Evolutionary conservation across 2,113 vertebrate species (phyloP), one percentile per base, ranked within the genome.

Genomic region (Podiceps cristatus): DNA sequence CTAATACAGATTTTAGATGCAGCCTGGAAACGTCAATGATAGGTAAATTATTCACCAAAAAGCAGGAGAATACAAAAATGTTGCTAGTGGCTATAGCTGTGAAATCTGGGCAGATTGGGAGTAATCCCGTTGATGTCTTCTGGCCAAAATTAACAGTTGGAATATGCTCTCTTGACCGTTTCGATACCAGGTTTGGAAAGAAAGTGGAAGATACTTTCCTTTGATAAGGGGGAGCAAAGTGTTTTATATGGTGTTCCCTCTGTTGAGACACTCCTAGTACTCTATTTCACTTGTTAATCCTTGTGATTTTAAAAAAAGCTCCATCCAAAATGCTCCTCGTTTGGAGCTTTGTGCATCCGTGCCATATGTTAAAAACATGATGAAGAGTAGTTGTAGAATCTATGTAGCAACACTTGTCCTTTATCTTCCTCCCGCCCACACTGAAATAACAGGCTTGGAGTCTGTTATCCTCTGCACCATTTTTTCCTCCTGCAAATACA

Each of bases 361-460:
- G 83, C 92, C 88, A 93, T 94, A 95, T 93, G 93, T 78, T 96
- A 88, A 92, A 86, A 95, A 55, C 86, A 88, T 12, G 82, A 88
- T 88, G 72, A 86, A 68, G 76, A 75, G 28, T 73, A 95, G 86
- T 95, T 93, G 88, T 83, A 92, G 90, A 95, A 76, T 75, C 64
- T 88, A 4, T 94, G 73, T 79, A 89, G 73, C 3, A 9, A 77
- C 76, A 72, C 44, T 95, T 92, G 67, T 86, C 76, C 47, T 93
- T 92, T 94, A 73, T 73, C 56, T 74, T 72, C 59, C 44, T 94
- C 14, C 45, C 73, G 75, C 64, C 72, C 76, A 96, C 86, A 64
- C 49, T 79, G 63, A 88, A 92, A 79, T 86, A 83, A 84, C 47
- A 95, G 69, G 60, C 50, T 84, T 71, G 20, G 20, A 78, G 18